Evolutionary conservation across 2,888 invertebrate species (phyloP).

Genomic region (Hesperia comma): DNA sequence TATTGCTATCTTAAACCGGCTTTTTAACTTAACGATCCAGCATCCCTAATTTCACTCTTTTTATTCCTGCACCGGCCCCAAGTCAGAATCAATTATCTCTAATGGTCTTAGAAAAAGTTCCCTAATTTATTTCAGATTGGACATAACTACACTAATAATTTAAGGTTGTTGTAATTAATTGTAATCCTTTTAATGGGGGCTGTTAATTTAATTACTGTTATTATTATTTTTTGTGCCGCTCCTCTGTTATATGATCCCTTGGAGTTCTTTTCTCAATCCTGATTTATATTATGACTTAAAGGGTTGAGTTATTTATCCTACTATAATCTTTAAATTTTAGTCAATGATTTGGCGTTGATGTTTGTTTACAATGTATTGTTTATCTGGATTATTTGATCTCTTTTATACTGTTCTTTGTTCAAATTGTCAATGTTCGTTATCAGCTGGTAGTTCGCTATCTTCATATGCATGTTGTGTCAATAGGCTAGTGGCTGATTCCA

Average conservation of each 20-base stretch:
- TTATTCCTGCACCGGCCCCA: slow-evolving; percentile 52
- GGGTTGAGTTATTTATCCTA: too few species aligned
- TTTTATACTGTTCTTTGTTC: slow-evolving; percentile 33
- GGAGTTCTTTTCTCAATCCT: neutral
- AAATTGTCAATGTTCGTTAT: slow-evolving; percentile 42
- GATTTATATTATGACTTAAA: too few species aligned
- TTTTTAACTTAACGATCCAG: slow-evolving; percentile 56
- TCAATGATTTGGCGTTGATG: too few species aligned
- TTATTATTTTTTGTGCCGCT: slow-evolving; percentile 22
- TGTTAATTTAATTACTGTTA: slow-evolving; percentile 68
- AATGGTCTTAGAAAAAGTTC: slow-evolving; percentile 62
- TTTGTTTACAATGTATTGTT: neutral
- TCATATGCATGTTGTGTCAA: slow-evolving; percentile 56
- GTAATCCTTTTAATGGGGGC: slow-evolving; percentile 36
- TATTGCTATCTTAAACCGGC: slow-evolving; percentile 44
- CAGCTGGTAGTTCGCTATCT: slow-evolving; percentile 43
- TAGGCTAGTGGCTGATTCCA: slow-evolving; percentile 53
- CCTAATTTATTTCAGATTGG: slow-evolving; percentile 62
- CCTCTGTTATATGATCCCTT: neutral
- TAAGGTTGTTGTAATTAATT: slow-evolving; percentile 48
- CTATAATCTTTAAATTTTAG: too few species aligned
- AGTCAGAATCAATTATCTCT: slow-evolving; percentile 73
- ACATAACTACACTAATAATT: slow-evolving; percentile 50
- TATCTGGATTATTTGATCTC: slow-evolving; percentile 8
- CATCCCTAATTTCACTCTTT: slow-evolving; percentile 49